Base-by-base conservation (phyloP, 2,113 vertebrate species). In the Hippocampus guttulatus region DNA sequence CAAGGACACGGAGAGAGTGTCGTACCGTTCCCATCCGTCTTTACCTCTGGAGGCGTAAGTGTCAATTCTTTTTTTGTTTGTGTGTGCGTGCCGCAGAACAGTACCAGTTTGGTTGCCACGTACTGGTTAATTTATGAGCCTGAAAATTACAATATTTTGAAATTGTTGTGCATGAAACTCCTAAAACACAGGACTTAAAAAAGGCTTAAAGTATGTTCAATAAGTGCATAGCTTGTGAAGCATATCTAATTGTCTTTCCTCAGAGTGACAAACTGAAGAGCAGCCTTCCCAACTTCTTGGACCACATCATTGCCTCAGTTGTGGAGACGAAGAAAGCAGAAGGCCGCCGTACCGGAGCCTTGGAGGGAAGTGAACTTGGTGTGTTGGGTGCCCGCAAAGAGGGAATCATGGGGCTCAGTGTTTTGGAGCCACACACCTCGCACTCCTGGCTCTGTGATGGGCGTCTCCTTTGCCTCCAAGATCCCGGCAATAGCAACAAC, bases 371-470 rank as follows among this genome's bases (percentile, higher is more conserved):
- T 0, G 95, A 96, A 51, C 93, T 94, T 16, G 94, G 94, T 67
- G 76, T 93, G 8, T 92, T 95, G 78, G 85, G 83, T 64, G 91
- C 93, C 76, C 91, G 92, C 21, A 90, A 91, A 81, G 96, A 98
- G 65, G 96, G 96, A 75, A 93, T 96, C 58, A 98, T 98, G 95
- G 96, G 96, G 47, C 91, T 99, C 65, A 97, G 97, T 64, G 96
- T 99, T 58, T 90, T 98, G 63, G 97, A 99, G 77, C 96, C 96
- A 69, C 95, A 99, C 80, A 99, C 96, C 65, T 98, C 97, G 57
- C 97, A 99, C 86, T 95, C 97, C 33, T 99, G 97, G 97, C 94
- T 99, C 20, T 99, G 97, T 83, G 97, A 99, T 64, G 97, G 97
- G 49, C 93, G 97, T 72, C 94, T 99, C 27, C 94, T 99, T 72